phyloP scores from a whole-genome alignment of 1,140 invertebrate species.

The Agrypnia vestita region DNA sequence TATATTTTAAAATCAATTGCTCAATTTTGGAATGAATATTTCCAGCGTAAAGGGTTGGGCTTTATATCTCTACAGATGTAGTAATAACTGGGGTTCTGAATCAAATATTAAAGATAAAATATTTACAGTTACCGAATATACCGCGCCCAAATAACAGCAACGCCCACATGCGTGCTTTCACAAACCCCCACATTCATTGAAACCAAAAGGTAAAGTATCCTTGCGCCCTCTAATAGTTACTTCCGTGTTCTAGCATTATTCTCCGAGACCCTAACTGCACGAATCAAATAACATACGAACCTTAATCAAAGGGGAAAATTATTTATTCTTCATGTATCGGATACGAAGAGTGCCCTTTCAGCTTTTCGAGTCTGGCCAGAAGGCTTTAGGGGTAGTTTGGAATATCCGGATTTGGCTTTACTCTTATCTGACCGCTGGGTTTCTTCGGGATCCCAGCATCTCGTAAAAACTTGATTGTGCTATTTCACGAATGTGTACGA shows the following conservation, averaged over 20 bases:
- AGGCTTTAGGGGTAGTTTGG: not conserved
- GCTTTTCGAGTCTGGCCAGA: not conserved
- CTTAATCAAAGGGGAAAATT: too few species aligned
- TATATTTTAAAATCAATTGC: too few species aligned
- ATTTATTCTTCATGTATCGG: too few species aligned
- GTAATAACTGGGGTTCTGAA: too few species aligned
- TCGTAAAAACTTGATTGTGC: slow-evolving; percentile 42
- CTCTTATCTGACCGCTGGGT: slow-evolving; percentile 39
- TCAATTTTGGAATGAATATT: too few species aligned
- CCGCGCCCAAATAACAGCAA: not conserved
- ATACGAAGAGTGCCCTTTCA: not conserved
- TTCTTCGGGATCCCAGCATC: slow-evolving; percentile 34
- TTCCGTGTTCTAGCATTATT: not conserved
- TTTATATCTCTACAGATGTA: too few species aligned
- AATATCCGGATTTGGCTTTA: not conserved
- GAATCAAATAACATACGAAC: not conserved
- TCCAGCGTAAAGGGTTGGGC: too few species aligned
- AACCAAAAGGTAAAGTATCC: slow-evolving; percentile 32
- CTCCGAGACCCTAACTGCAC: not conserved
- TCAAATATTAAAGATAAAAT: not conserved
- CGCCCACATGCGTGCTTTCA: slow-evolving; percentile 19
- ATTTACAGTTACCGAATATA: not conserved
- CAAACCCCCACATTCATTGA: slow-evolving; percentile 30
- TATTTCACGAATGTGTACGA: slow-evolving; percentile 41
- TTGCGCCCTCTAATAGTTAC: not conserved